These are phyloP conservation scores for Spondyliosoma cantharus DNA, from an alignment of 2,797 vertebrate species.

Conservation along the genomic window DNA sequence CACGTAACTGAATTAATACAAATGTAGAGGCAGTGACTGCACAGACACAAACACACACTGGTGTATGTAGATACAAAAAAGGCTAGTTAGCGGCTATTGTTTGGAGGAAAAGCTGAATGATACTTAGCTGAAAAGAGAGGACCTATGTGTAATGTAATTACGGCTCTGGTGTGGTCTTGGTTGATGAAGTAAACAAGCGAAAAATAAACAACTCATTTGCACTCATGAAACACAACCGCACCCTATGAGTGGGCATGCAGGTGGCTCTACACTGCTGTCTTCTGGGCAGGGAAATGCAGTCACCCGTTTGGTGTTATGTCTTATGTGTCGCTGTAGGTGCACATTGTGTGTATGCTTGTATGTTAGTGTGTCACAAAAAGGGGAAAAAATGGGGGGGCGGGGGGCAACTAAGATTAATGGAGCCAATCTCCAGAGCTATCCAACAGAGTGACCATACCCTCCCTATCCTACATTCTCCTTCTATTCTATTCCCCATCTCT, in stretches of 20 bases:
- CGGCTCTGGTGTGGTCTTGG: conserved; percentile 51
- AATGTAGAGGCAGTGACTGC: conserved; percentile 26
- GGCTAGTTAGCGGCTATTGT: conserved; percentile 58
- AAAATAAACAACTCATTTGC: conserved; percentile 48
- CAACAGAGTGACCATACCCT: conserved; percentile 78
- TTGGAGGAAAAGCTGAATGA: conserved; percentile 50
- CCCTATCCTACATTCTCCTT: conserved; percentile 66
- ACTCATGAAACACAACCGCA: conserved; percentile 3
- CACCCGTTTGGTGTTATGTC: conserved; percentile 18
- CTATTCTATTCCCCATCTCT: conserved; percentile 62
- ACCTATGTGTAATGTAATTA: conserved; percentile 56
- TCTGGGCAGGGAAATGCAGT: conserved; percentile 16
- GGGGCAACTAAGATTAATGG: conserved; percentile 85
- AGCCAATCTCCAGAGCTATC: conserved; percentile 79
- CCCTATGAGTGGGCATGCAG: conserved; percentile 12
- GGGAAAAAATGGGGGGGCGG: conserved; percentile 29
- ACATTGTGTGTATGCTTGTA: conserved; percentile 40
- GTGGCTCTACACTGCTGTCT: conserved; percentile 15
- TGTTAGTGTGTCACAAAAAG: conserved; percentile 64
- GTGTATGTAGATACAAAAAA: conserved; percentile 39
- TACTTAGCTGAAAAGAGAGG: conserved; percentile 48
- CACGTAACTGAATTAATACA: conserved; percentile 41
- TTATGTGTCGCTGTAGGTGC: conserved; percentile 15
- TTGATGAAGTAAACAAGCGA: conserved; percentile 54
- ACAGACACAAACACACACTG: not conserved